A percentile compares a stretch with the other conserved stretches of the same genome.
Conservation (phyloP, 2,888 invertebrate genomes). For the Drosophila setosimentum region DNA sequence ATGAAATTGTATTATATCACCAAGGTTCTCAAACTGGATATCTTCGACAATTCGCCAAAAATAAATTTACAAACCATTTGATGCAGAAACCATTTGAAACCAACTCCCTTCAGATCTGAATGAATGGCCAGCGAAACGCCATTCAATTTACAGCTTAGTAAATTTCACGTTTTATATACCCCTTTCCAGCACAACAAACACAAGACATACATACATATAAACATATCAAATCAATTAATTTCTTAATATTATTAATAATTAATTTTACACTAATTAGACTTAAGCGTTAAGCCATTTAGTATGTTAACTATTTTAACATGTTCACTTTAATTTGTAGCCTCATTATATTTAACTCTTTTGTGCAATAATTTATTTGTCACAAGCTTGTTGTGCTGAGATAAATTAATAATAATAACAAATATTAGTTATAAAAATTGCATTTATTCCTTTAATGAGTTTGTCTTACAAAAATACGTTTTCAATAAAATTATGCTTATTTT, state of each 20-base stretch:
- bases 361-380: too few species aligned
- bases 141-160: not conserved
- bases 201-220: too few species aligned
- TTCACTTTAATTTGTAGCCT: too few species aligned
- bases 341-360: too few species aligned
- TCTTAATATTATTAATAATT: not conserved
- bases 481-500: not conserved
- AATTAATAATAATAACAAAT: too few species aligned
- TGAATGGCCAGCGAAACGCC: not conserved
- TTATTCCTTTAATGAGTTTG: too few species aligned
- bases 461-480: not conserved
- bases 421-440: too few species aligned
- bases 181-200: not conserved
- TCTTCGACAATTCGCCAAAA: not conserved
- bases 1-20: constrained; percentile 49
- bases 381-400: too few species aligned
- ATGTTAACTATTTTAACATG: too few species aligned
- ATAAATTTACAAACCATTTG: not conserved
- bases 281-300: too few species aligned
- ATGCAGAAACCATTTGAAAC: too few species aligned
- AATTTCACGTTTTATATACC: not conserved
- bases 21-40: constrained; percentile 25
- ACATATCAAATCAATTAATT: not conserved
- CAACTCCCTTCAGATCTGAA: not conserved
- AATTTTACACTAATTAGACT: not conserved